Evolutionary conservation across 2,797 vertebrate genomes (phyloP).

Genomic region (Lepilemur septentrionalis): DNA sequence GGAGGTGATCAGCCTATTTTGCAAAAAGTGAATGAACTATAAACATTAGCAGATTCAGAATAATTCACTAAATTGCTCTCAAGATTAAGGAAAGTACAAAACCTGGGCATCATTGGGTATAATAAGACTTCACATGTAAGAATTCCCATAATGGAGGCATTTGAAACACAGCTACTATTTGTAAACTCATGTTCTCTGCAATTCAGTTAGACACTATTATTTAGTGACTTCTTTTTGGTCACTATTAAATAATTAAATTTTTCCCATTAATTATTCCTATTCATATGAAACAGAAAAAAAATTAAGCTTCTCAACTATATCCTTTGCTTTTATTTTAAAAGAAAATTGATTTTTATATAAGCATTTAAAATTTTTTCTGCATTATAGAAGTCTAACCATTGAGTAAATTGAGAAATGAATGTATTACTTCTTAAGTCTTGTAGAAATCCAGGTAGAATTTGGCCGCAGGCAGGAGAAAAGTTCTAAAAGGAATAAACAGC

Average conservation of each 20-base stretch:
- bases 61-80: neutral
- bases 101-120: neutral
- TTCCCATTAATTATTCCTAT: neutral
- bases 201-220: neutral
- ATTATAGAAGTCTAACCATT: neutral
- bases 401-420: neutral
- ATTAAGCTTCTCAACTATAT: neutral
- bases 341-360: neutral
- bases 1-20: neutral
- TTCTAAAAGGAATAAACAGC: neutral
- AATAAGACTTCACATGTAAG: neutral
- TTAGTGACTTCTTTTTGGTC: neutral
- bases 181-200: neutral
- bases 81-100: neutral
- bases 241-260: neutral
- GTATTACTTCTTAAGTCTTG: neutral
- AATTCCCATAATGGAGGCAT: neutral
- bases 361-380: neutral
- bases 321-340: neutral
- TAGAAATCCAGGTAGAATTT: neutral
- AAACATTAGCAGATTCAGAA: neutral
- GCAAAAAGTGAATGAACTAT: neutral
- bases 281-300: neutral
- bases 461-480: neutral
- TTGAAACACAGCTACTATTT: neutral